Percentiles rank a stretch among this genome's conserved stretches.
Evolutionary conservation across 2,888 invertebrate species (phyloP).

Genomic region (Drosophila cognata): DNA sequence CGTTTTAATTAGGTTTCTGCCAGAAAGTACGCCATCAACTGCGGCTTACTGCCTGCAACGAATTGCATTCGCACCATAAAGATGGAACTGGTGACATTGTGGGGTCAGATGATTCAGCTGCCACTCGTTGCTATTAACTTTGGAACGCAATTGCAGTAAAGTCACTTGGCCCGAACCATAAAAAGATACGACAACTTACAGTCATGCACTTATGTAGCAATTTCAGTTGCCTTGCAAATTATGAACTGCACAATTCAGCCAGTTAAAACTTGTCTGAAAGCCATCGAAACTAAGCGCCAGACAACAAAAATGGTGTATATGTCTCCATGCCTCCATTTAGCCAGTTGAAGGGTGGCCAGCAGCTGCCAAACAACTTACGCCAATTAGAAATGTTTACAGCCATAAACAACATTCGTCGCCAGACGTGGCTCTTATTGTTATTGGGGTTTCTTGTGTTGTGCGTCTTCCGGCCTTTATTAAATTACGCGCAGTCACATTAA

Average conservation of each 20-base stretch:
- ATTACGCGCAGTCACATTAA: conserved; percentile 68
- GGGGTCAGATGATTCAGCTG: conserved; percentile 16
- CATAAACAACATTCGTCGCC: conserved; percentile 74
- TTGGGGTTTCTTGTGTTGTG: conserved; percentile 19
- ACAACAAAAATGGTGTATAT: neutral
- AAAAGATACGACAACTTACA: conserved; percentile 52
- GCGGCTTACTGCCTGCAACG: conserved; percentile 26
- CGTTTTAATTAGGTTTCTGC: conserved; percentile 35
- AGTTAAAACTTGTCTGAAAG: conserved; percentile 5
- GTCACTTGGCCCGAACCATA: conserved; percentile 35
- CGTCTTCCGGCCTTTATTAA: conserved; percentile 62
- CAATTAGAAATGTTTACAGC: conserved; percentile 73
- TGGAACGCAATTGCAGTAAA: conserved; percentile 41
- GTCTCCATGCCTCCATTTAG: neutral
- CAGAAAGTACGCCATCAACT: conserved; percentile 30
- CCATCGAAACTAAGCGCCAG: neutral
- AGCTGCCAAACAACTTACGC: conserved; percentile 60
- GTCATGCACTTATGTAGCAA: conserved; percentile 38
- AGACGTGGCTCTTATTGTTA: conserved; percentile 29
- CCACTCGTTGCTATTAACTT: conserved; percentile 52
- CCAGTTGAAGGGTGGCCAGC: conserved; percentile 27
- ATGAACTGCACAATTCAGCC: conserved; percentile 28
- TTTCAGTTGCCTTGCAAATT: conserved; percentile 41
- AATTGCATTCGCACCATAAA: conserved; percentile 34
- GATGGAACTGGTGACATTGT: conserved; percentile 26